Evolutionary conservation across 2,888 invertebrate species (phyloP).

Genomic region (Amphimallon solstitiale): DNA sequence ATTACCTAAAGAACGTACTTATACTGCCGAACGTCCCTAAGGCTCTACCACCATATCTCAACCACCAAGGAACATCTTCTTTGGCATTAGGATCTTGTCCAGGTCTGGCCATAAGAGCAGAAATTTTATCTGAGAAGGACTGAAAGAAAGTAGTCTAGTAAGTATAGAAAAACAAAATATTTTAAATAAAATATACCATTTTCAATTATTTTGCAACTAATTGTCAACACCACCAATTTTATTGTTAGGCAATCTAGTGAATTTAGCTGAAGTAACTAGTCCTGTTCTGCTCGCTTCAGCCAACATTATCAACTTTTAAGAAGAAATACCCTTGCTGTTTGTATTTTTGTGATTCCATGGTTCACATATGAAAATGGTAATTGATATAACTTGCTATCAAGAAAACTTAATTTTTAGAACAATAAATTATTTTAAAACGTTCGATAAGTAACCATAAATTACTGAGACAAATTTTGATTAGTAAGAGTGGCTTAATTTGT

Average conservation of each 20-base stretch:
- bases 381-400: too few relatives aligned
- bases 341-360: too few relatives aligned
- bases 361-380: too few relatives aligned
- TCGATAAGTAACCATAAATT: too few relatives aligned
- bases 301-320: too few relatives aligned
- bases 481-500: too few relatives aligned
- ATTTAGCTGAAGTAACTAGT: too few relatives aligned
- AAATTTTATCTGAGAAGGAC: conserved; percentile 84
- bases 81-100: conserved; percentile 80
- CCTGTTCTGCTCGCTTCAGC: too few relatives aligned
- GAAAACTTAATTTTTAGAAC: too few relatives aligned
- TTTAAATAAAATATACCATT: conserved; percentile 34
- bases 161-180: conserved; percentile 1
- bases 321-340: too few relatives aligned
- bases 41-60: conserved; percentile 86
- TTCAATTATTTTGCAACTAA: conserved; percentile 12
- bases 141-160: conserved; percentile 62
- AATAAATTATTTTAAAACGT: too few relatives aligned
- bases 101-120: conserved; percentile 82
- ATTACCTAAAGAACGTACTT: conserved; percentile 69
- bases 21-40: conserved; percentile 86
- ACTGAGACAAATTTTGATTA: too few relatives aligned
- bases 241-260: background rate
- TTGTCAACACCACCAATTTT: conserved; percentile 10
- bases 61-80: conserved; percentile 89